Percentiles rank a stretch among this genome's conserved stretches.
Evolutionary conservation across 2,113 vertebrate species (phyloP).

Genomic region (Nesospiza acunhae): DNA sequence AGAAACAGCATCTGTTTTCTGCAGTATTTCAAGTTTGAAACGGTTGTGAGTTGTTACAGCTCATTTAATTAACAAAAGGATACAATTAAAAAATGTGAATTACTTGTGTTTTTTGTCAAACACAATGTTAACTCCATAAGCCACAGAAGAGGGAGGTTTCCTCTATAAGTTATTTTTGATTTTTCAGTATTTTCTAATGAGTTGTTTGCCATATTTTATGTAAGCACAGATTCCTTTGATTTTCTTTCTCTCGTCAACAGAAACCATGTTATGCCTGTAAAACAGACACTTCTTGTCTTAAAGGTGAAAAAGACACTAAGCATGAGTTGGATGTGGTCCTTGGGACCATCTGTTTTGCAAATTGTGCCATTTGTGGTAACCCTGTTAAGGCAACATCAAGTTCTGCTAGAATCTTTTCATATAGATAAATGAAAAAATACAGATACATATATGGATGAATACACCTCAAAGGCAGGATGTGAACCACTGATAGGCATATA

Average conservation of each 20-base stretch:
- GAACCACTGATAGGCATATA: neutral
- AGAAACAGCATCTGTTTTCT: slow-evolving; percentile 60
- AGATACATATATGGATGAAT: neutral
- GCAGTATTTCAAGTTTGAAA: slow-evolving; percentile 23
- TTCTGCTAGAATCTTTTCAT: neutral
- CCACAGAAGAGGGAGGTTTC: neutral
- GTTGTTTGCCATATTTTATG: neutral
- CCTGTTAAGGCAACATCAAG: neutral
- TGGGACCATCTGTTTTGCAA: neutral
- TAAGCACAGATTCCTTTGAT: neutral
- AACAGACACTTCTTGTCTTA: neutral
- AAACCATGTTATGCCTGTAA: neutral
- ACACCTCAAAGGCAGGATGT: neutral
- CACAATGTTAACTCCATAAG: neutral
- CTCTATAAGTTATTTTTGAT: neutral
- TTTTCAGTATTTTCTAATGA: neutral
- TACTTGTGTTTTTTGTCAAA: neutral
- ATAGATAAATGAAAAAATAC: neutral
- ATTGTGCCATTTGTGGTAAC: neutral
- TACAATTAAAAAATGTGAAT: neutral
- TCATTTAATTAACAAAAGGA: slow-evolving; percentile 20
- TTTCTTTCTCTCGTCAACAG: neutral
- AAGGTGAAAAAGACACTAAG: slow-evolving; percentile 1
- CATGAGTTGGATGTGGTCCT: neutral
- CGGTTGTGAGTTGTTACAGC: neutral